These are phyloP conservation scores for Pangasius larnaudii DNA, from an alignment of 2,797 vertebrate genomes.

Conservation along the genomic window DNA sequence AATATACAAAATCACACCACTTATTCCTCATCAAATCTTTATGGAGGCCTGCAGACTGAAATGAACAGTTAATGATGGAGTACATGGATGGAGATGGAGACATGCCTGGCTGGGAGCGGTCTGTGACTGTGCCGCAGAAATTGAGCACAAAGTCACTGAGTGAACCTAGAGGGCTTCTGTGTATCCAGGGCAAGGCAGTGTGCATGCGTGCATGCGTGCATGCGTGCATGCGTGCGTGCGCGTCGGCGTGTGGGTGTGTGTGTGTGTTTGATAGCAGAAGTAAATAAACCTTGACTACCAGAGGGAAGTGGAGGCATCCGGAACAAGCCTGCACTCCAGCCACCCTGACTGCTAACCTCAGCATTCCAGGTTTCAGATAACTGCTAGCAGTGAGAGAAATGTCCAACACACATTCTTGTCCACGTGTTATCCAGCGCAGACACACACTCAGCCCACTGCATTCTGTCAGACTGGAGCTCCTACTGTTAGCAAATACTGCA, in stretches of 20 bases:
- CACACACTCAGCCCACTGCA: slow-evolving; percentile 35
- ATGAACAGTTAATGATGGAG: slow-evolving; percentile 50
- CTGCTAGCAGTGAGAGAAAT: slow-evolving; percentile 24
- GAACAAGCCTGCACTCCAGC: slow-evolving; percentile 38
- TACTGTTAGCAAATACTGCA: slow-evolving; percentile 23
- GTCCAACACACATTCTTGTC: slow-evolving; percentile 17
- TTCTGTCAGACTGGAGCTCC: slow-evolving; percentile 10
- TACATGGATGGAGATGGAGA: slow-evolving; percentile 14
- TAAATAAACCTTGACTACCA: slow-evolving; percentile 40
- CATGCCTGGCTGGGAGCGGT: slow-evolving; percentile 36
- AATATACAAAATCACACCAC: slow-evolving; percentile 45
- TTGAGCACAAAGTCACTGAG: slow-evolving; percentile 19
- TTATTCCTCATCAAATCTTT: slow-evolving; percentile 52
- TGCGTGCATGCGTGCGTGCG: neutral
- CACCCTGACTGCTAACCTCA: slow-evolving; percentile 40
- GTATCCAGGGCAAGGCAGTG: slow-evolving; percentile 17
- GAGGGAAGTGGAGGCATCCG: slow-evolving; percentile 36
- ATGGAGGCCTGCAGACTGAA: slow-evolving; percentile 47
- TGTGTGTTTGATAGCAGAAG: slow-evolving; percentile 7
- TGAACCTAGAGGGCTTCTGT: slow-evolving; percentile 26
- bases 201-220: neutral
- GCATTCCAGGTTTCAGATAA: slow-evolving; percentile 49
- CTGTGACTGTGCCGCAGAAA: slow-evolving; percentile 14
- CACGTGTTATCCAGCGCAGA: slow-evolving; percentile 26
- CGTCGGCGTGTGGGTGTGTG: neutral